Evolutionary conservation across 2,888 invertebrate genomes (phyloP).

Genomic region (Tortricodes alternella): DNA sequence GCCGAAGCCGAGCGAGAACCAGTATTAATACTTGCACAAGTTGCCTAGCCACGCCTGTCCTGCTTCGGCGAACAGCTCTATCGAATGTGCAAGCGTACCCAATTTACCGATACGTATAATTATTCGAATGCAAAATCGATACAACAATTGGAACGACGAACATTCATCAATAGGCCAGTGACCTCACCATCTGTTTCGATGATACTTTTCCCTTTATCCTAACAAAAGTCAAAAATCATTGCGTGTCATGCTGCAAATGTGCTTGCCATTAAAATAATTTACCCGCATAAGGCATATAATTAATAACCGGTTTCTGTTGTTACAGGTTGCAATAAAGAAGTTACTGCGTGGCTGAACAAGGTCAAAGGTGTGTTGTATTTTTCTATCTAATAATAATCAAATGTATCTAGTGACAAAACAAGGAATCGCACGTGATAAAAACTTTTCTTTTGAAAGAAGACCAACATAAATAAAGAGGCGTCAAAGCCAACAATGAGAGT

Average conservation of each 20-base stretch:
- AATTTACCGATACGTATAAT: conserved; percentile 46
- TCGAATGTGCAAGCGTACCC: conserved; percentile 39
- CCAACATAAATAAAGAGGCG: too few relatives aligned
- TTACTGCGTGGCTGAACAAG: conserved; percentile 71
- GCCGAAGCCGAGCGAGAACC: conserved; percentile 47
- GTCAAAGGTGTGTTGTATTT: conserved; percentile 59
- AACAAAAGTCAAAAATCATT: not conserved
- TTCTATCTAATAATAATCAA: conserved; percentile 8
- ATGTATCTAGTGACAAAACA: not conserved
- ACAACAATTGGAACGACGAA: conserved; percentile 47
- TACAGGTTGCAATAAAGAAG: conserved; percentile 63
- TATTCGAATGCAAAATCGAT: conserved; percentile 52
- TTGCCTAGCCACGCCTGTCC: conserved; percentile 55
- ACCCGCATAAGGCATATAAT: conserved; percentile 15
- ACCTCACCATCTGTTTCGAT: conserved; percentile 52
- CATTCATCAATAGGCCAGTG: conserved; percentile 53
- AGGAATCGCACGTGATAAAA: too few relatives aligned
- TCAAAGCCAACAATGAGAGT: too few relatives aligned
- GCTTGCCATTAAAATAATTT: conserved; percentile 11
- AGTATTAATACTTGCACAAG: conserved; percentile 52
- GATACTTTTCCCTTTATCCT: conserved; percentile 43
- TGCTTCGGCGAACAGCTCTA: conserved; percentile 39
- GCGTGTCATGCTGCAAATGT: conserved; percentile 10
- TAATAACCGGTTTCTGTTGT: conserved; percentile 45
- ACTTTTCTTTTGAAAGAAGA: too few relatives aligned